These are phyloP conservation scores for Chironomus tepperi DNA, from an alignment of 1,140 invertebrate species.

Conservation along the genomic window DNA sequence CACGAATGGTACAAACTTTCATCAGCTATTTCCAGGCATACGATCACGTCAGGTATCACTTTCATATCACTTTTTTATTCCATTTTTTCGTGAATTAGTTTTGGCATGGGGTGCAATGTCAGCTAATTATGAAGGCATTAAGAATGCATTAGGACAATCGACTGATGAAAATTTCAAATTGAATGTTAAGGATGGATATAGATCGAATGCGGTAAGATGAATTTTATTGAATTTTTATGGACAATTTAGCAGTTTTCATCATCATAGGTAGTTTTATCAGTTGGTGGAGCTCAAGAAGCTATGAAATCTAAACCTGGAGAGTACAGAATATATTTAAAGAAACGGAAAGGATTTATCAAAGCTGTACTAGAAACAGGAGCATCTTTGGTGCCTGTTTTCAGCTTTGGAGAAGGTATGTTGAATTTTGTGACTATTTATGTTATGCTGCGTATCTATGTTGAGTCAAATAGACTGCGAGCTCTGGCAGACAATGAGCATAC, in stretches of 20 bases:
- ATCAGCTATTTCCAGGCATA: slow-evolving; percentile 68
- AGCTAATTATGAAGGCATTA: slow-evolving; percentile 38
- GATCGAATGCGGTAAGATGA: slow-evolving; percentile 37
- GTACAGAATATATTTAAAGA: slow-evolving; percentile 48
- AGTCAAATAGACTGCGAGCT: too few relatives aligned
- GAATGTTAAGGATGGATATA: neutral
- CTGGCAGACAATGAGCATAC: too few relatives aligned
- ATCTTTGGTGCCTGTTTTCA: slow-evolving; percentile 61
- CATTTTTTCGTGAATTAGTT: slow-evolving; percentile 68
- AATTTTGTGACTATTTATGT: too few relatives aligned
- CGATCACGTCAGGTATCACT: slow-evolving; percentile 64
- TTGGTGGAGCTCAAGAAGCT: slow-evolving; percentile 59
- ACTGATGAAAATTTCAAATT: neutral
- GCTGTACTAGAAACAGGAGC: slow-evolving; percentile 55
- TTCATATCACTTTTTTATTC: slow-evolving; percentile 70
- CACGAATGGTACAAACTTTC: slow-evolving; percentile 63
- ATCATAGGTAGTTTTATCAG: slow-evolving; percentile 43
- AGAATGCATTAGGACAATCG: slow-evolving; percentile 40
- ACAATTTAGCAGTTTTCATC: too few relatives aligned
- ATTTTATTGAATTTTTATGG: neutral
- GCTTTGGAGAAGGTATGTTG: slow-evolving; percentile 60
- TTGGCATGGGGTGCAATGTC: slow-evolving; percentile 51
- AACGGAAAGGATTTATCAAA: slow-evolving; percentile 55
- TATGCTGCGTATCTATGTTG: too few relatives aligned
- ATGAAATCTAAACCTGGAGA: slow-evolving; percentile 47